Evolutionary conservation across 1,140 invertebrate genomes (phyloP), one percentile per base, ranked within the genome.

Genomic region (Penaeus chinensis): DNA sequence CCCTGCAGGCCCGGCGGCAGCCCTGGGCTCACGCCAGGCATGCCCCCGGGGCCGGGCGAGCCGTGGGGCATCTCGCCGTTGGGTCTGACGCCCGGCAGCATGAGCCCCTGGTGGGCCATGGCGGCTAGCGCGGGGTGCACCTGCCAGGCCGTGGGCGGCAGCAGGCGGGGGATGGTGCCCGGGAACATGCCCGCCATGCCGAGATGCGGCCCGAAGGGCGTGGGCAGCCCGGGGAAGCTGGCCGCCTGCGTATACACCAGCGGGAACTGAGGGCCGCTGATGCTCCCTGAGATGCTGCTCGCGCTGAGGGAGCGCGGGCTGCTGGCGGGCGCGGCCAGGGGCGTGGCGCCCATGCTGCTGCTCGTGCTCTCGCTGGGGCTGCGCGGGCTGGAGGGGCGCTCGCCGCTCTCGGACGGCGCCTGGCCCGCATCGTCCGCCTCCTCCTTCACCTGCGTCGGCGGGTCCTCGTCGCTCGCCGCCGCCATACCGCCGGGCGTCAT

Each of bases 21-120:
- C 11, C 84, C 81, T n/a, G 89, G 79, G 60, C 63, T 78, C 13
- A 82, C 80, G 65, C 78, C 87, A 42, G 61, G 83, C 77, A 82
- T 61, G 13, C 77, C 79, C 84, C 77, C 90, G 24, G 77, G 77
- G 5, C 78, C 85, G 19, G 86, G 77, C 77, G 87, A 84, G 10
- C 85, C 78, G 47, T 85, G 87, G n/a, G 83, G 82, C 85, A 90
- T 20, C 24, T 90, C 88, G 18, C 88, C 90, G 71, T 87, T 89
- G 10, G 88, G 88, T 20, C 90, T 84, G 83, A 91, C 3, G 93
- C 93, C 0, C 92, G 94, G 27, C 93, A 94, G 47, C 94, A 90
- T 27, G 93, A 92, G 42, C 93, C 91, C 60, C 86, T 86, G 84
- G 82, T 90, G 88, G 85, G 89, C 89, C 90, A 90, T 87, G 84